A percentile compares a stretch with the other conserved stretches of the same genome.
These are phyloP conservation scores for Dasyurus viverrinus DNA, from an alignment of 2,113 vertebrate species.

Conservation along the genomic window DNA sequence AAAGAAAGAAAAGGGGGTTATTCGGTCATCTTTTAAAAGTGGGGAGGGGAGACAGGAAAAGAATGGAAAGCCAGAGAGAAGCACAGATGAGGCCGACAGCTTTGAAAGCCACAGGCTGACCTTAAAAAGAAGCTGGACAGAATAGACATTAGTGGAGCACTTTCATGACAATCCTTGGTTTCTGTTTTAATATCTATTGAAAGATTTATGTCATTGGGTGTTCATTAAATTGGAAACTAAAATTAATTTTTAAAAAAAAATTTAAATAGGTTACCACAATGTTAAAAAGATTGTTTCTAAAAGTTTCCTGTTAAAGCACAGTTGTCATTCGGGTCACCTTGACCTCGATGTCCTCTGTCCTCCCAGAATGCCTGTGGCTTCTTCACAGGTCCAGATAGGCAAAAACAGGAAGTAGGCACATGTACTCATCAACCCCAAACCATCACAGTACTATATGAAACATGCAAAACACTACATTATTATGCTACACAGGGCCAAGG, in stretches of 20 bases:
- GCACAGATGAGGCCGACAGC: neutral
- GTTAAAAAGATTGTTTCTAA: conserved; percentile 19
- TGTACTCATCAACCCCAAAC: conserved; percentile 59
- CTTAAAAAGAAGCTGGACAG: neutral
- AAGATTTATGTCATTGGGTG: neutral
- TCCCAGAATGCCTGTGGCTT: neutral
- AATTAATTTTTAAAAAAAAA: too few species aligned
- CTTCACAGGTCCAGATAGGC: neutral
- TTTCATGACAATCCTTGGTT: neutral
- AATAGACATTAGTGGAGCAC: neutral
- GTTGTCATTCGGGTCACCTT: neutral
- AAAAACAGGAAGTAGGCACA: neutral
- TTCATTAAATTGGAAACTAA: neutral
- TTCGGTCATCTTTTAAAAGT: neutral
- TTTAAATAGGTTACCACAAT: neutral
- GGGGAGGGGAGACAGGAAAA: neutral
- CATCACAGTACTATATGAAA: conserved; percentile 81
- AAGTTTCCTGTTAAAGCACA: conserved; percentile 1
- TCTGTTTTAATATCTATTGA: neutral
- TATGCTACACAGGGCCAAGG: conserved; percentile 86
- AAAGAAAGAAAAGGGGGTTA: neutral
- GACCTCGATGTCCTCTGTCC: neutral
- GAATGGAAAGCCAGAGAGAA: neutral
- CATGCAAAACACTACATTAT: conserved; percentile 84
- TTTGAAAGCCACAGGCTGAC: neutral